Evolutionary conservation across 1,140 invertebrate genomes (phyloP), one percentile per base, ranked within the genome.

Genomic region (Papilio xuthus): DNA sequence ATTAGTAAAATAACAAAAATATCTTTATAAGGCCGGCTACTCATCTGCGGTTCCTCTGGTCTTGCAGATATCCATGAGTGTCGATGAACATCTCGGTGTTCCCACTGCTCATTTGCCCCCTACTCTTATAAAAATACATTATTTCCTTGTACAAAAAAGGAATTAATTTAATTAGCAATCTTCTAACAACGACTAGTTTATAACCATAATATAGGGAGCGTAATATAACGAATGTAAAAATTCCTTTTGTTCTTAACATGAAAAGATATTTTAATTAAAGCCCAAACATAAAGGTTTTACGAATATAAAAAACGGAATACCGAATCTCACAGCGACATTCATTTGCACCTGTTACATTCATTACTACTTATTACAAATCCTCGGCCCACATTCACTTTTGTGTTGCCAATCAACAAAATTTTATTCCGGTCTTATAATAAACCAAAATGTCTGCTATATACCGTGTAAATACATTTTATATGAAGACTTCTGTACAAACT

Each of bases 311-410:
- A 60, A 23, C 20, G 56, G 56, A 60, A 60, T 60, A 60, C 56
- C 56, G 23, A 26, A 60, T 60, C 56, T 60, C 56, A 60, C 20
- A 23, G 20, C 9, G 56, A 60, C 23, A 60, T 60, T 60, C 2
- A 60, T 60, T 60, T 60, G 23, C 56, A 60, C 56, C 56, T 60
- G 56, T 23, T 60, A 12, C 56, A 60, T 60, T 60, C 56, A 60
- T 60, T 60, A 23, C 20, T 60, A 60, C 56, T 60, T 23, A 60
- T 60, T 60, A 63, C 60, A 23, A 63, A 63, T 63, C 12, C 53
- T 56, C n/a, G 53, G 26, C 15, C 56, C 56, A 60, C 56, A 60
- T 26, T 60, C 53, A 28, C 60, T 63, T 60, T 60, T 60, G 20
- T 60, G 56, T n/a, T 10, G 50, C 20, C 23, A 60, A 60, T 60